Evolutionary conservation across 1,140 invertebrate genomes (phyloP), one percentile per base, ranked within the genome.

Genomic region (Scaptomyza montana): DNA sequence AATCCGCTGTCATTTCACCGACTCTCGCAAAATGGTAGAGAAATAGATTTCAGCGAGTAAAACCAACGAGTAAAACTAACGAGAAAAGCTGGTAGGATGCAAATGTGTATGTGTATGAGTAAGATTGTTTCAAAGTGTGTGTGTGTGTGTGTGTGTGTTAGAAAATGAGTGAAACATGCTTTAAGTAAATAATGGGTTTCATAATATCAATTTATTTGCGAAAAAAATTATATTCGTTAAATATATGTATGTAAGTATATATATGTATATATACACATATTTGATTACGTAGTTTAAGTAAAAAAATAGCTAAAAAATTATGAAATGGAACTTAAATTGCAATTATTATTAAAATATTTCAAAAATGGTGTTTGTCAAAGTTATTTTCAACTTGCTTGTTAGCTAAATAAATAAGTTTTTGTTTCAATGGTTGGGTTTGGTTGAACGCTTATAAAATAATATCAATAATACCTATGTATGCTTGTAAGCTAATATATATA

Each of bases 321-420:
- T 66, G 64, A 71, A 90, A 78, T 89, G 82, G 82, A 90, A 90
- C 87, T 90, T 90, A 90, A 90, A 90, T 87, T 90, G 57, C 56
- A 72, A 57, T 62, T 85, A 73, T 79, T 69, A 70, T 77, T 63
- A 49, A 16, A 41, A 19, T 57, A 55, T 55, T 47, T 54, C 16
- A 25, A 57, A 55, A 39, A 43, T 64, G 33, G 36, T 43, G 10
- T 43, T 12, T 53, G 19, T 56, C 12, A 54, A 45, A 46, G 30
- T 46, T 64, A n/a, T 36, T 41, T 21, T 62, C 39, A 30, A 55
- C 30, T 25, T 25, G 21, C 3, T 25, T 25, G 21, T 25, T 25
- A 4, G 21, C 21, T 60, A 36, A 73, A 73, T 54, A 67, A 73
- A 68, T 68, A 72, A 43, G 43, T 55, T 47, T 13, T 41, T 7